These are phyloP conservation scores for Cyclopterus lumpus DNA, from an alignment of 2,797 vertebrate species.

Conservation along the genomic window DNA sequence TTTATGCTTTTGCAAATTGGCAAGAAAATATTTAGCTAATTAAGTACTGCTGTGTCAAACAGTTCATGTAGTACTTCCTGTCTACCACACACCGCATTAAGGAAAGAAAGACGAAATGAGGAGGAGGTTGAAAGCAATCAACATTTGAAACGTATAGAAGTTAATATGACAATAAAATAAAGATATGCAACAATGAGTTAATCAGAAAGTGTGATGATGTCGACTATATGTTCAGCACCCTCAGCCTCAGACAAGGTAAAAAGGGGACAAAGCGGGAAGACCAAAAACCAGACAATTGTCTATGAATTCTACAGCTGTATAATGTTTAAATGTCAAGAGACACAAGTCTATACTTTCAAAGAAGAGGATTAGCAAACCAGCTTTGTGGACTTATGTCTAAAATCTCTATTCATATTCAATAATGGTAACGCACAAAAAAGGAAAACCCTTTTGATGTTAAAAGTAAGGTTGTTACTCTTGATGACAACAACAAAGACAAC, in stretches of 20 bases:
- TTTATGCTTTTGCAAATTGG: not conserved
- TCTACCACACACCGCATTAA: not conserved
- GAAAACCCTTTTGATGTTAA: not conserved
- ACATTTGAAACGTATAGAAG: not conserved
- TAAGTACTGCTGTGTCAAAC: not conserved
- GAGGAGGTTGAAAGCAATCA: not conserved
- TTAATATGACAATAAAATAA: not conserved
- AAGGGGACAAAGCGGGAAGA: not conserved
- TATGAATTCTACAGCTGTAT: slow-evolving; percentile 12
- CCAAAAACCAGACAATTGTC: not conserved
- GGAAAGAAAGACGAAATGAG: not conserved
- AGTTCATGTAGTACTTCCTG: not conserved
- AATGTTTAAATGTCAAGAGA: slow-evolving; percentile 21
- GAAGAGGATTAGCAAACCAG: not conserved
- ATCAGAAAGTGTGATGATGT: not conserved
- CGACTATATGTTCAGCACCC: not conserved
- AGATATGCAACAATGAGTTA: not conserved
- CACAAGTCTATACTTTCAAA: not conserved
- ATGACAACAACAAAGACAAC: slow-evolving; percentile 7
- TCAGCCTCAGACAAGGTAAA: not conserved
- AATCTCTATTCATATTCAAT: slow-evolving; percentile 19
- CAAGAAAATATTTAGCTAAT: not conserved
- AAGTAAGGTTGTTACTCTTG: slow-evolving; percentile 1
- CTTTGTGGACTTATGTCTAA: slow-evolving; percentile 7
- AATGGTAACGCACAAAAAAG: slow-evolving; percentile 12